phyloP scores from a whole-genome alignment of 2,113 vertebrate genomes.

The Bujurquina vittata region DNA sequence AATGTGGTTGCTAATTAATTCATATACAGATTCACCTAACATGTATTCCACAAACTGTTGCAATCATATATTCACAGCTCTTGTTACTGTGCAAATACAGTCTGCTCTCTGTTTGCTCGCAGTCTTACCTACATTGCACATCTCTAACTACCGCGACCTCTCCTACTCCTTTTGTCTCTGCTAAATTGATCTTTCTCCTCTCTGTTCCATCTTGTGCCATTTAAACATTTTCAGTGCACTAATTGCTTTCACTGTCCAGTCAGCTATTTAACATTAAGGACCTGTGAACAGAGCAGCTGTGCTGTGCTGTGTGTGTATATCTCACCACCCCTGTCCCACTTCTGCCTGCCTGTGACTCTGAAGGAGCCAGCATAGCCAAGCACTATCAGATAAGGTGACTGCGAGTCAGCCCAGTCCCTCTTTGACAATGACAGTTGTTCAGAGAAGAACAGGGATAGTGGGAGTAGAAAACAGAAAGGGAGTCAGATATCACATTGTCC shows the following conservation, averaged over 20 bases:
- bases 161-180: background rate
- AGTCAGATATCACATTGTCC: background rate
- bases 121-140: conserved; percentile 12
- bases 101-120: conserved; percentile 31
- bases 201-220: conserved; percentile 6
- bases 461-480: background rate
- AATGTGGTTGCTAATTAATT: conserved; percentile 3
- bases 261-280: conserved; percentile 2
- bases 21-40: conserved; percentile 6
- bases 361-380: conserved; percentile 21
- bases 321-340: conserved; percentile 13
- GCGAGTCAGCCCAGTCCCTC: conserved; percentile 42
- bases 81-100: conserved; percentile 19
- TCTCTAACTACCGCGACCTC: background rate
- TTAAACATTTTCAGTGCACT: conserved; percentile 27
- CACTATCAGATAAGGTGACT: conserved; percentile 54
- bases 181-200: conserved; percentile 7
- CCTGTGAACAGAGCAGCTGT: background rate
- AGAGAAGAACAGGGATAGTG: conserved; percentile 30
- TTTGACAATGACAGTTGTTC: conserved; percentile 51
- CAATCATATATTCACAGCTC: conserved; percentile 21
- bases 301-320: background rate
- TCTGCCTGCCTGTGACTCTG: conserved; percentile 25
- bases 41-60: conserved; percentile 19
- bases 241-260: conserved; percentile 51